Evolutionary conservation across 1,140 invertebrate species (phyloP).

Genomic region (Zaprionus ghesquierei): DNA sequence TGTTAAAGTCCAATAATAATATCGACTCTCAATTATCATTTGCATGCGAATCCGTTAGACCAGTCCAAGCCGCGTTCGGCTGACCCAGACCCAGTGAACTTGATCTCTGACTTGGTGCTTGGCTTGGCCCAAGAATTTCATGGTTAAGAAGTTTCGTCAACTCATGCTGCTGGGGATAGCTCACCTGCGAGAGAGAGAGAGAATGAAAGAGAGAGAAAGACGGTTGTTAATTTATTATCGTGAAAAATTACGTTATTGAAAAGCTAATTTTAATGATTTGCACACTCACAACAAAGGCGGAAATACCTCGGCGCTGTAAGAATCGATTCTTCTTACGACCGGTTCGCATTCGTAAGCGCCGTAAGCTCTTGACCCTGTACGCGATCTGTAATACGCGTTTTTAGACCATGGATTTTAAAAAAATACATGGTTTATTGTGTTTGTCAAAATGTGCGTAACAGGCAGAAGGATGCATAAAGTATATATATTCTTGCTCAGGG

Average conservation of each 20-base stretch:
- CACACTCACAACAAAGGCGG: not conserved
- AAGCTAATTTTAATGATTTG: conserved; percentile 20
- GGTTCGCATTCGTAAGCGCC: conserved; percentile 1
- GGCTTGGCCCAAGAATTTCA: conserved; percentile 33
- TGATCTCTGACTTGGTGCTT: conserved; percentile 49
- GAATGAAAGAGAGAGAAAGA: conserved; percentile 5
- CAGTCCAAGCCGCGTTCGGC: conserved; percentile 11
- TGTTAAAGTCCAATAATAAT: conserved; percentile 44
- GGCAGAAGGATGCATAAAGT: too few species aligned
- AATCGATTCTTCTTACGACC: conserved; percentile 3
- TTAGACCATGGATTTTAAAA: too few species aligned
- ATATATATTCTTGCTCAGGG: too few species aligned
- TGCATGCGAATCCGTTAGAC: conserved; percentile 62
- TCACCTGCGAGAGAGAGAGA: conserved; percentile 47
- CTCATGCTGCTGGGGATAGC: not conserved
- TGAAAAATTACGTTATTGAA: conserved; percentile 20
- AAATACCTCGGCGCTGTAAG: not conserved
- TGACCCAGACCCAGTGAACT: conserved; percentile 78
- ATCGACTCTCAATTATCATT: conserved; percentile 37
- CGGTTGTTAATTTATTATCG: not conserved
- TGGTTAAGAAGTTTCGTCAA: conserved; percentile 37
- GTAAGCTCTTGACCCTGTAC: conserved; percentile 20
- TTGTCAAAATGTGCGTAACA: too few species aligned
- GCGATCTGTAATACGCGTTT: not conserved
- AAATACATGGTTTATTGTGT: too few species aligned